Conservation (phyloP, 1,140 invertebrate species). For the Temnothorax longispinosus region DNA sequence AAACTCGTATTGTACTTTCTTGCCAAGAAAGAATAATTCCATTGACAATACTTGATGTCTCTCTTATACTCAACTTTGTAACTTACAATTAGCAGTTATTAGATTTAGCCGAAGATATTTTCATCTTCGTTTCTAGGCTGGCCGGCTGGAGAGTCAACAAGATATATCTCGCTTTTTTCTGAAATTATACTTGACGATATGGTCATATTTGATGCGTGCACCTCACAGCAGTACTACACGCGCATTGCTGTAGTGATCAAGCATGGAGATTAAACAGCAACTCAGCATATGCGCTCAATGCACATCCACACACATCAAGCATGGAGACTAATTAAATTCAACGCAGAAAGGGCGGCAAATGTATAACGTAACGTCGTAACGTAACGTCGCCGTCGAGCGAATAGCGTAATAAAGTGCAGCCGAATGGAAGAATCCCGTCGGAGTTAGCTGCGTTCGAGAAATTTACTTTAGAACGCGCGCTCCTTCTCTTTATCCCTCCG, state of each 20-base stretch:
- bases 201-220: not conserved
- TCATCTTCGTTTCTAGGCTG: not conserved
- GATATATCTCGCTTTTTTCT: slow-evolving; percentile 23
- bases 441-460: slow-evolving; percentile 49
- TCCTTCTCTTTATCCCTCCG: not conserved
- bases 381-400: not conserved
- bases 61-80: slow-evolving; percentile 7
- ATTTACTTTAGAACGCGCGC: slow-evolving; percentile 36
- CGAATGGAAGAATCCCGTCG: slow-evolving; percentile 11
- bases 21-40: not conserved
- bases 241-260: slow-evolving; percentile 6
- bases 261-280: slow-evolving; percentile 50
- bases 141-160: not conserved
- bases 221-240: not conserved
- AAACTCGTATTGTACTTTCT: not conserved
- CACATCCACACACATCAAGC: not conserved
- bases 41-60: not conserved
- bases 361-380: slow-evolving; percentile 39
- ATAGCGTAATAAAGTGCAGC: slow-evolving; percentile 61
- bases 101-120: slow-evolving; percentile 26
- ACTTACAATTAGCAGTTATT: not conserved
- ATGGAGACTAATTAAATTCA: slow-evolving; percentile 59
- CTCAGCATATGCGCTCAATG: not conserved
- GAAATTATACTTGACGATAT: slow-evolving; percentile 13
- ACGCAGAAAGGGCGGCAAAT: slow-evolving; percentile 54